These are phyloP conservation scores for Empidonax traillii DNA, from an alignment of 2,113 vertebrate species.

Conservation along the genomic window DNA sequence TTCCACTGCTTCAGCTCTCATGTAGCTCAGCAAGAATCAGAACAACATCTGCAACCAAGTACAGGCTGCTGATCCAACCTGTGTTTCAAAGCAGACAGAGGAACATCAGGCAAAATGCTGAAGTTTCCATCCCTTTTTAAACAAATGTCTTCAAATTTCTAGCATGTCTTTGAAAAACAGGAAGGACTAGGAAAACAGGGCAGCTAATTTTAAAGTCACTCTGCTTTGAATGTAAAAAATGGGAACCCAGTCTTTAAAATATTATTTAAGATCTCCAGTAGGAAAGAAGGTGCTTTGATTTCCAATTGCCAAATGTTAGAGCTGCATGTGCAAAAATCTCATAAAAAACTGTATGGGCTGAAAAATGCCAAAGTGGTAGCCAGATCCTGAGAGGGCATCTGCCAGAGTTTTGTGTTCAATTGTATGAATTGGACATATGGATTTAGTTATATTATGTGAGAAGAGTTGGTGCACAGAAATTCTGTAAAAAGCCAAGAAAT, in stretches of 20 bases:
- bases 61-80: background rate
- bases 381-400: background rate
- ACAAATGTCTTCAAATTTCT: background rate
- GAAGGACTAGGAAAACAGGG: background rate
- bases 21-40: background rate
- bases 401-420: background rate
- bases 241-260: background rate
- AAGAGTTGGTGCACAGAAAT: background rate
- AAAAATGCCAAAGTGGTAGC: background rate
- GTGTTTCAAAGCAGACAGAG: background rate
- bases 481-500: slow-evolving; percentile 14
- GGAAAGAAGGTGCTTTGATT: background rate
- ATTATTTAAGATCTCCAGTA: background rate
- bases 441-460: background rate
- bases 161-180: background rate
- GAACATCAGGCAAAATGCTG: background rate
- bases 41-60: background rate
- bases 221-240: background rate
- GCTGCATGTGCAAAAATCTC: background rate
- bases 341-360: background rate
- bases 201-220: background rate
- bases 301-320: background rate
- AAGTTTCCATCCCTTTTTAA: background rate
- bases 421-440: background rate
- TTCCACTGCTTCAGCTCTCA: background rate